Evolutionary conservation across 2,888 invertebrate species (phyloP), one percentile per base, ranked within the genome.

Genomic region (Harpagoxenus sublaevis): DNA sequence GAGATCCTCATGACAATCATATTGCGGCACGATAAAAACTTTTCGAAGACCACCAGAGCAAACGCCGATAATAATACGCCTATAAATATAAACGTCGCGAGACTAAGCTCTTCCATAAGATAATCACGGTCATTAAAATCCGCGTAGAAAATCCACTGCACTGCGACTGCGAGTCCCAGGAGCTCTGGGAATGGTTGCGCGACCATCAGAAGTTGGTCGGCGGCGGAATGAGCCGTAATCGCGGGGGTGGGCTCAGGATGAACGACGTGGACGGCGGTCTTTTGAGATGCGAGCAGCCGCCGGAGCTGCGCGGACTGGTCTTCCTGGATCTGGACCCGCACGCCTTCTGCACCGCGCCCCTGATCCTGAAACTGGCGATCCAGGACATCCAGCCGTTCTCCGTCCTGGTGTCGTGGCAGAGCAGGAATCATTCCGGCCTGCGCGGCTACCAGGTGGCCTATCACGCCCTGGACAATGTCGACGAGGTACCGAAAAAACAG

Each of bases 171-270:
- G 98, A 98, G 94, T 97, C 98, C 85, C 98, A 98, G 95, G 98
- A 98, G 94, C 96, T 98, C 70, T 98, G 99, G 98, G 97, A 97
- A 95, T 99, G 98, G 99, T 96, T 99, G 94, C 96, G 98, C 93
- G 97, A 98, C 94, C 98, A 99, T 95, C 97, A 97, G 93, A 98
- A 98, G 95, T 96, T 97, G 84, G 96, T 97, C 45, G 93, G 95
- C 84, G 94, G 95, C 85, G 96, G 96, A 89, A 96, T 93, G 65
- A 87, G 96, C 91, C 96, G 96, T 92, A 95, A 95, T 86, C 96
- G 96, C 83, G 91, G 86, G 86, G 87, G 91, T 28, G 92, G 92
- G 55, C 90, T 93, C 87, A 92, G 92, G 62, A 89, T 92, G 91
- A 93, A 93, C 91, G 93, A 94, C 86, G 88, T 94, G 86, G 93